These are phyloP conservation scores for Drosophila kanapiae DNA, from an alignment of 1,140 invertebrate species.

Conservation along the genomic window DNA sequence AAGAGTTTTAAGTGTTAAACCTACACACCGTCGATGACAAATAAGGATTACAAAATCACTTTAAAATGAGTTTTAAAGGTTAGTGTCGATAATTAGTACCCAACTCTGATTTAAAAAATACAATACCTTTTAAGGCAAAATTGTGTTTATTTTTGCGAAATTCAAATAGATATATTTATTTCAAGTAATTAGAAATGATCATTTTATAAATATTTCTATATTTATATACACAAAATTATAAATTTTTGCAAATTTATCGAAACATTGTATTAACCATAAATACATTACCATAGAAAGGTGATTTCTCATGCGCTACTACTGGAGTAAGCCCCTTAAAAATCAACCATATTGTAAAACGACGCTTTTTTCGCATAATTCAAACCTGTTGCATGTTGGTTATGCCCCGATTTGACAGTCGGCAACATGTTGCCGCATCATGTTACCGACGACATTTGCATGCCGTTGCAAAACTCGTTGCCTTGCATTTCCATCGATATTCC, in stretches of 20 bases:
- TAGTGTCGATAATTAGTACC: too few relatives aligned
- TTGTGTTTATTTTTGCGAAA: too few relatives aligned
- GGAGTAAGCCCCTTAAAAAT: background rate
- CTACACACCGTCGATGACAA: background rate
- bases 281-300: background rate
- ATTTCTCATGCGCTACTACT: background rate
- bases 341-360: background rate
- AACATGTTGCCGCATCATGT: conserved; percentile 61
- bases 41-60: background rate
- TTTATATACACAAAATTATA: background rate
- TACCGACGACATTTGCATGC: conserved; percentile 71
- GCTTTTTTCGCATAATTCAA: conserved; percentile 24
- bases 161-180: too few relatives aligned
- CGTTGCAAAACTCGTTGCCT: conserved; percentile 36
- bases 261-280: background rate
- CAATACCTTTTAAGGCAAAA: too few relatives aligned
- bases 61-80: background rate
- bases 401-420: conserved; percentile 26
- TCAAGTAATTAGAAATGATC: too few relatives aligned
- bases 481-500: conserved; percentile 21
- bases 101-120: too few relatives aligned
- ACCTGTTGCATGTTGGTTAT: conserved; percentile 48
- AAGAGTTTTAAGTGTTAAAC: background rate
- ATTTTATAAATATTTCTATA: background rate
- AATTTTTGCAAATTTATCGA: background rate